A percentile compares a stretch with the other conserved stretches of the same genome.
Conservation (phyloP, 2,888 invertebrate genomes). For the Synergus gifuensis region DNA sequence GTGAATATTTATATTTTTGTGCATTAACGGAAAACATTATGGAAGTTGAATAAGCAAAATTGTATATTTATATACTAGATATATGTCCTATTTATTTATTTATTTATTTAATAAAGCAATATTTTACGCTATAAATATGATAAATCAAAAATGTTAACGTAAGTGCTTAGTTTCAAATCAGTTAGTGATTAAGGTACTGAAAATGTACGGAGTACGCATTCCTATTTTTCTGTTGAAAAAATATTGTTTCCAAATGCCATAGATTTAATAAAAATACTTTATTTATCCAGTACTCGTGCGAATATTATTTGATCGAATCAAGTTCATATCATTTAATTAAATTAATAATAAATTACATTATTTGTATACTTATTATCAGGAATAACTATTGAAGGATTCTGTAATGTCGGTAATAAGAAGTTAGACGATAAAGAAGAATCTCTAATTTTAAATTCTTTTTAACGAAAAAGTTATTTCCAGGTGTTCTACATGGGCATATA, state of each 20-base stretch:
- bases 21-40: neutral
- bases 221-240: slow-evolving; percentile 1
- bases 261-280: neutral
- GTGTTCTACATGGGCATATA: neutral
- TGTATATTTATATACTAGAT: neutral
- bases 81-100: neutral
- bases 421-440: neutral
- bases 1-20: neutral
- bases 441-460: slow-evolving; percentile 25
- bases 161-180: neutral
- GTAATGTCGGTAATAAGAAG: neutral
- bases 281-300: neutral
- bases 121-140: neutral
- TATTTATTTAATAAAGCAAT: neutral
- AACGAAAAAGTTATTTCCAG: slow-evolving; percentile 14
- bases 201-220: neutral
- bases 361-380: neutral
- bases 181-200: neutral
- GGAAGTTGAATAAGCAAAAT: neutral
- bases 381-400: neutral
- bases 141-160: neutral
- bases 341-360: neutral
- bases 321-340: too few relatives aligned
- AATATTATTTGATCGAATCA: too few relatives aligned
- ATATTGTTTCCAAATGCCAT: slow-evolving; percentile 3